Evolutionary conservation across 2,888 invertebrate species (phyloP), one percentile per base, ranked within the genome.

Genomic region (Pediacus dermestoides): DNA sequence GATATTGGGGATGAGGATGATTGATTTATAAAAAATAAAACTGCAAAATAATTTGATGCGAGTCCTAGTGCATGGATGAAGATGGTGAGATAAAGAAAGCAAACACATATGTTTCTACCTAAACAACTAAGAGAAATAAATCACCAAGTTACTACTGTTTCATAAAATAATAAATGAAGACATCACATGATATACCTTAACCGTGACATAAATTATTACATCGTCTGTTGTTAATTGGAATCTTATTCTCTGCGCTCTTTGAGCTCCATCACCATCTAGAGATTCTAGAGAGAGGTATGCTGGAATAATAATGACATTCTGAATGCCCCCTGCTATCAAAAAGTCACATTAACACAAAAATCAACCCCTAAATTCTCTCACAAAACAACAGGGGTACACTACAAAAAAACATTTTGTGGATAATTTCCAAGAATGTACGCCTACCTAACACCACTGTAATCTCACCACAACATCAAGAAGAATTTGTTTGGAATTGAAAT

Each of bases 201-300:
- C 28, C 18, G 16, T 8, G 48, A 48, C 48, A 32, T 48, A 50
- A 50, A 33, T 44, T 44, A 50, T 37, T 30, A 30, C 34, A n/a
- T n/a, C n/a, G n/a, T n/a, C n/a, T n/a, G n/a, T n/a, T n/a, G n/a
- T n/a, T n/a, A n/a, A n/a, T 51, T 46, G n/a, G n/a, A n/a, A n/a
- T n/a, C n/a, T n/a, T n/a, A n/a, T n/a, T n/a, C n/a, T n/a, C n/a
- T n/a, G n/a, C 58, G 53, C 50, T 49, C 50, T 57, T 51, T 53
- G 54, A 53, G 53, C 54, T 50, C 54, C 56, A 56, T 57, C 57
- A 53, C 55, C 57, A 56, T 55, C 55, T 58, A 58, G 51, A 52
- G 40, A n/a, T n/a, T n/a, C n/a, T n/a, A n/a, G n/a, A n/a, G n/a
- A n/a, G n/a, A n/a, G n/a, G n/a, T n/a, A n/a, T n/a, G n/a, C n/a